A percentile compares a stretch with the other conserved stretches of the same genome.
Conservation (phyloP, 1,140 invertebrate genomes). For the Euschistus heros region DNA sequence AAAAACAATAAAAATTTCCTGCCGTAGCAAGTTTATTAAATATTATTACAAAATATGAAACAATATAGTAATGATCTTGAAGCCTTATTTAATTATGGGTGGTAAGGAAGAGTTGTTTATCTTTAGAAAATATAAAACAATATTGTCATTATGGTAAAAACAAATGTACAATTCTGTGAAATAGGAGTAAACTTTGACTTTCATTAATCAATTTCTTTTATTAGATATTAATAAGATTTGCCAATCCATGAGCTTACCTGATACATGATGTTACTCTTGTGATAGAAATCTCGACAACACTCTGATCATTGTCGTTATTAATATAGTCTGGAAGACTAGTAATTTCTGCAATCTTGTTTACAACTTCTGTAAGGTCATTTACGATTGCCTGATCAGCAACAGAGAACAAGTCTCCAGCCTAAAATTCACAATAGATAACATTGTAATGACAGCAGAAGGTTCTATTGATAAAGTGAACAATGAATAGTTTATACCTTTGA, state of each 20-base stretch:
- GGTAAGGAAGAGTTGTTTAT: too few relatives aligned
- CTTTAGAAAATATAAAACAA: too few relatives aligned
- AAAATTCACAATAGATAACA: slow-evolving; percentile 24
- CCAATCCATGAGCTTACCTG: slow-evolving; percentile 37
- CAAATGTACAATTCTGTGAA: too few relatives aligned
- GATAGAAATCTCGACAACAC: slow-evolving; percentile 86
- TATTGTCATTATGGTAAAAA: too few relatives aligned
- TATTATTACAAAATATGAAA: too few relatives aligned
- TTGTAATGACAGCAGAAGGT: background rate
- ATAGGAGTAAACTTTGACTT: background rate
- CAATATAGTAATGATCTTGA: too few relatives aligned
- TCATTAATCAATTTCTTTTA: background rate
- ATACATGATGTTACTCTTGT: slow-evolving; percentile 79
- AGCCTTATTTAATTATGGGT: too few relatives aligned
- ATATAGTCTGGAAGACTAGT: slow-evolving; percentile 68
- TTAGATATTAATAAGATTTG: background rate
- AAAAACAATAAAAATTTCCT: too few relatives aligned
- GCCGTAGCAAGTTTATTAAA: too few relatives aligned
- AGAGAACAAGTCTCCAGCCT: slow-evolving; percentile 81
- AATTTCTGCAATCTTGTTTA: slow-evolving; percentile 65
- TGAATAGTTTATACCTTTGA: slow-evolving; percentile 44
- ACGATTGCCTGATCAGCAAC: slow-evolving; percentile 76
- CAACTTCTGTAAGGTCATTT: slow-evolving; percentile 71
- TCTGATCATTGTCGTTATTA: slow-evolving; percentile 81
- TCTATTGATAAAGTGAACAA: background rate